Base-by-base conservation (phyloP, 2,888 invertebrate genomes). In the Urechis unicinctus region DNA sequence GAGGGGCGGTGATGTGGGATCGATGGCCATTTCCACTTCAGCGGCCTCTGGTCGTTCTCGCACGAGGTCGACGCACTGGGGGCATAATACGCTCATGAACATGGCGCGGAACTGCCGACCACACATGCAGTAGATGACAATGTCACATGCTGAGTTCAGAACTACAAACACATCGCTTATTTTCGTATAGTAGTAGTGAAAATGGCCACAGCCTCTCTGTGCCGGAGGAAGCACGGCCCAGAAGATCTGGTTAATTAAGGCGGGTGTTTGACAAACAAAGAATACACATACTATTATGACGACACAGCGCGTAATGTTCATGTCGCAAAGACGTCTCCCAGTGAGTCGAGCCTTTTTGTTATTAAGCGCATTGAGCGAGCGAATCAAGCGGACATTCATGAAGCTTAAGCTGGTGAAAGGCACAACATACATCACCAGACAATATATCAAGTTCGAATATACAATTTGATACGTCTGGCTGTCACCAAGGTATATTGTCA, bases 401-500 rank as follows among this genome's bases (percentile, higher is more conserved):
- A 52, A 62, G 42, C 57, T 44, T 26, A 63, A 51, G 1, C 49
- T 51, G 42, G 52, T 31, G 49, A 63, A 50, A 1, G 63, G 63
- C 4, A 62, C 42, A 47, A 62, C 55, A 52, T 62, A 63, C 63
- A 63, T 63, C 43, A 63, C 56, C 2, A 61, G 61, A 44, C 52
- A 63, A 52, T 63, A 63, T 9, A 60, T 42, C 6, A 62, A 36
- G 52, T 62, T 60, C n/a, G 63, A 62, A 46, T 63, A 63, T n/a
- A 63, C 43, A 29, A 63, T 57, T 46, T 62, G 61, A 48, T 63
- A 63, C 41, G 58, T 36, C 13, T 48, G 51, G 41, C 53, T 54
- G 55, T 60, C 58, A 26, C 63, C 63, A 9, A 63, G 55, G 45
- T 28, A 36, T 9, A 56, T 29, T 3, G 30, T 22, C 17, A 13